Conservation (phyloP, 2,888 invertebrate species). For the Acleris cristana region DNA sequence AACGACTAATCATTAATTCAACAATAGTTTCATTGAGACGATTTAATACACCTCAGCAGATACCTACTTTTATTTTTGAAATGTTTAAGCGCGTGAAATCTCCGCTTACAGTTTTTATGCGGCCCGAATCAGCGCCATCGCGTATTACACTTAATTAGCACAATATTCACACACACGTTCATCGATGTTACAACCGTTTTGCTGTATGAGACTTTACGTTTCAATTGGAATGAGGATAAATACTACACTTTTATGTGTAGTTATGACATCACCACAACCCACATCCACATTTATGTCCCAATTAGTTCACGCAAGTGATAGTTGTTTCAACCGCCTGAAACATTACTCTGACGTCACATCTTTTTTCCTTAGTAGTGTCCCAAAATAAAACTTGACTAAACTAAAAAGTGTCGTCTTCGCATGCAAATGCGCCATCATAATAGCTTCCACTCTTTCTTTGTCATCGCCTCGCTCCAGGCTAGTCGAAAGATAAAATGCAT, state of each 20-base stretch:
- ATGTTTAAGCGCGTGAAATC: neutral
- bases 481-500: constrained; percentile 51
- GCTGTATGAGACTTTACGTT: no score
- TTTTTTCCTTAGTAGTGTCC: neutral
- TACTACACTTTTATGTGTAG: no score
- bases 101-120: neutral
- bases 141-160: constrained; percentile 4
- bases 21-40: neutral
- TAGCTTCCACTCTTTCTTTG: constrained; percentile 58
- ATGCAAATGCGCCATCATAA: constrained; percentile 25
- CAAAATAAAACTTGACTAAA: neutral
- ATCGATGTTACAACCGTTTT: neutral
- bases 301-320: no score
- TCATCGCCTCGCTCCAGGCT: constrained; percentile 45
- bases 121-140: neutral
- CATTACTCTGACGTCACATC: no score
- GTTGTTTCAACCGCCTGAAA: no score
- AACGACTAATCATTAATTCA: neutral
- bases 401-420: neutral
- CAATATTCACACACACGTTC: neutral
- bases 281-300: no score
- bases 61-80: constrained; percentile 1
- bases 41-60: neutral
- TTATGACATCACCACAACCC: no score
- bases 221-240: no score